Evolutionary conservation across 2,888 invertebrate species (phyloP), one percentile per base, ranked within the genome.

Genomic region (Hipparchia semele): DNA sequence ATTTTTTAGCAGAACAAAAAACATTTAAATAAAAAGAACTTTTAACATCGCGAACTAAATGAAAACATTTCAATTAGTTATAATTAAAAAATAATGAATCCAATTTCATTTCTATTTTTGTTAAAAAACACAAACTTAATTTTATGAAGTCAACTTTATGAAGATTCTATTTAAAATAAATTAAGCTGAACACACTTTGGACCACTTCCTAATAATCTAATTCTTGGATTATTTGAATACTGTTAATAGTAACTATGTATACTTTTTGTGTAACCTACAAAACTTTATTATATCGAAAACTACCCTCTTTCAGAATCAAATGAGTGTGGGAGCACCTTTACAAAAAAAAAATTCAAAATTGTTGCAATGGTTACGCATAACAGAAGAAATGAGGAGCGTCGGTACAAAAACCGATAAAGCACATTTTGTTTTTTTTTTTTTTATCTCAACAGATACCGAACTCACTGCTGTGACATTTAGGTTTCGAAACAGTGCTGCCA

Each of bases 261-360:
- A 7, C 13, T 13, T 56, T 13, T 13, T 56, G 6, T 54, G 54
- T 12, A 23, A 23, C 23, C 23, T n/a, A 54, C 39, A 39, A 39
- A 39, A 4, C n/a, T n/a, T n/a, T 54, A 5, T n/a, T 12, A 4
- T 6, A 6, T n/a, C 6, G 4, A 2, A 54, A 54, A 6, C 1
- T 2, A 54, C 5, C 5, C 6, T n/a, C 6, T 54, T n/a, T 6
- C n/a, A 54, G 54, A 12, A 54, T 54, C 54, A 62, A 65, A 56
- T 61, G n/a, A 54, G 60, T 74, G 67, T 65, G 58, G 75, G 72
- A 75, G 76, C 76, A 75, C 76, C 73, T 71, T 72, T 66, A 68
- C 13, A 6, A 60, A 10, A 66, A 61, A 69, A 23, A 4, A 39
- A 7, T 58, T 7, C 2, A 1, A 58, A 58, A 58, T 0, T 8